Evolutionary conservation across 2,113 vertebrate genomes (phyloP), one percentile per base, ranked within the genome.

Genomic region (Chloebia gouldiae): DNA sequence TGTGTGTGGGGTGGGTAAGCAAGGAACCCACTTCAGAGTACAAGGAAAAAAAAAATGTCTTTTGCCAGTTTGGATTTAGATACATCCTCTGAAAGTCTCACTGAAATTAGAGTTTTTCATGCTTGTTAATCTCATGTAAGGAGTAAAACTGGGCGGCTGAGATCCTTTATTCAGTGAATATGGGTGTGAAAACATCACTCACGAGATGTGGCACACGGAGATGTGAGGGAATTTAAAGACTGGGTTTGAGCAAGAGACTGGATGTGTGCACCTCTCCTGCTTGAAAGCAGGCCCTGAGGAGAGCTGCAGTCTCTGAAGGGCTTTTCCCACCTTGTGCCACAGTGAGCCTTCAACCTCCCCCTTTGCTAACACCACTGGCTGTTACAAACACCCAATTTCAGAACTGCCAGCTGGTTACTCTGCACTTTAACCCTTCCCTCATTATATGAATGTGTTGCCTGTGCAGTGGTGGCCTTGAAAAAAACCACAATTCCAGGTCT

Each of bases 191-290:
- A 85, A 16, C 5, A 3, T 37, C 75, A 49, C 0, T 56, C 70
- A 23, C 0, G 6, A 44, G n/a, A 39, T 4, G 14, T 12, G 33
- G 45, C 10, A 7, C 7, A 1, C 27, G n/a, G 78, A 51, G 57
- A 30, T 49, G 18, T 9, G 65, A 16, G 42, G 44, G 42, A 65
- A 63, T 50, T n/a, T 4, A 7, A 69, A 42, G 31, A 8, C 42
- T 5, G 1, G 2, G 14, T 45, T 60, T 81, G 79, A 54, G 25
- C 8, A 40, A 19, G 23, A 15, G 11, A 2, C 17, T 49, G 72
- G 37, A 4, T 9, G 1, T 28, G 15, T 35, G 14, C 24, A 6
- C 9, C 9, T 57, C n/a, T 66, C 25, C 25, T 60, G 39, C 19
- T 5, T 37, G 5, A 35, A 44, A 47, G 23, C 13, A 53, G 61